Conservation (phyloP, 1,140 invertebrate species). For the Halictus rubicundus region DNA sequence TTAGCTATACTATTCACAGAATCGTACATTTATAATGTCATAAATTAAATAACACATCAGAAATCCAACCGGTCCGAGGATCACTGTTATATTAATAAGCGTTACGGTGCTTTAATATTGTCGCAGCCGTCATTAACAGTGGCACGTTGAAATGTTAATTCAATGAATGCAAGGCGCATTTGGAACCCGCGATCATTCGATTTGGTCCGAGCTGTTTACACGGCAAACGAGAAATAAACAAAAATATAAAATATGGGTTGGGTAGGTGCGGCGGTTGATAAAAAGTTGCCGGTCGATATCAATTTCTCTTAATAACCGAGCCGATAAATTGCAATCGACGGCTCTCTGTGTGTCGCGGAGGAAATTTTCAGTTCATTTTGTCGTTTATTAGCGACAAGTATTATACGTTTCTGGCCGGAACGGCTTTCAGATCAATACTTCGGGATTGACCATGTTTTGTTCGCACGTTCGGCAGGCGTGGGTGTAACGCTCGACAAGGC, state of each 20-base stretch:
- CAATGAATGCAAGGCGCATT: background rate
- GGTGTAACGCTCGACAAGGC: background rate
- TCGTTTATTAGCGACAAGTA: background rate
- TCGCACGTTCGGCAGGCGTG: background rate
- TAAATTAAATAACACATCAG: background rate
- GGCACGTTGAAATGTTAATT: constrained; percentile 5
- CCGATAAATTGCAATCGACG: background rate
- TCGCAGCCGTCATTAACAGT: background rate
- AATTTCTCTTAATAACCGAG: background rate
- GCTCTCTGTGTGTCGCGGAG: too few relatives aligned
- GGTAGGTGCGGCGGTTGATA: background rate
- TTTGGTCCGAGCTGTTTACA: background rate
- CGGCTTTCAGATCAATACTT: background rate
- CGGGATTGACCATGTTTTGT: background rate
- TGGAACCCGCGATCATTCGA: background rate
- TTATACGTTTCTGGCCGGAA: background rate
- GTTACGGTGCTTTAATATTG: background rate
- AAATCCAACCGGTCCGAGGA: too few relatives aligned
- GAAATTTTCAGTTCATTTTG: background rate
- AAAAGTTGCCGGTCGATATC: background rate
- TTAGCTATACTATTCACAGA: too few relatives aligned
- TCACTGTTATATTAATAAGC: too few relatives aligned
- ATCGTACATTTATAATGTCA: too few relatives aligned
- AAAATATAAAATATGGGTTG: background rate
- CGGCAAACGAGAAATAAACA: too few relatives aligned